These are phyloP conservation scores for Murina feae DNA, from an alignment of 2,113 vertebrate species.

Conservation along the genomic window DNA sequence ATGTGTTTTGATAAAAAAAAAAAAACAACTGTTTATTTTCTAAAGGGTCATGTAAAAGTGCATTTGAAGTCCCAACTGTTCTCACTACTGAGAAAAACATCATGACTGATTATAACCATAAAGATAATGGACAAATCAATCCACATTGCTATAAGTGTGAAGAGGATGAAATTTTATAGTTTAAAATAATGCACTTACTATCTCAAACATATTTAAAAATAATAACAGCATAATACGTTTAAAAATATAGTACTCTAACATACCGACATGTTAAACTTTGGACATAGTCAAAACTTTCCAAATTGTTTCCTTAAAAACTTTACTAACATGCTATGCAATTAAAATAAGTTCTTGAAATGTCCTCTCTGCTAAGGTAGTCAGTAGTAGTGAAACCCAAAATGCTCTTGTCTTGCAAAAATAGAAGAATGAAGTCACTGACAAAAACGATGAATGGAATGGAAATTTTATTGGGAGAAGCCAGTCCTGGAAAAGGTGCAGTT, in stretches of 20 bases:
- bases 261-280: background rate
- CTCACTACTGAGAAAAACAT: background rate
- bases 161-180: background rate
- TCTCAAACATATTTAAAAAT: background rate
- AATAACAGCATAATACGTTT: background rate
- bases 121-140: background rate
- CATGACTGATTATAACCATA: background rate
- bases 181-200: background rate
- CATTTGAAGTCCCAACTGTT: background rate
- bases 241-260: background rate
- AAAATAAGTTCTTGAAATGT: background rate
- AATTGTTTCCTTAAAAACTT: background rate
- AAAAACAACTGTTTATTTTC: background rate
- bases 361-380: background rate
- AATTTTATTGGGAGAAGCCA: too few relatives aligned
- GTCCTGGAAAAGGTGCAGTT: too few relatives aligned
- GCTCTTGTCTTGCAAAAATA: too few relatives aligned
- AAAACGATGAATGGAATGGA: too few relatives aligned
- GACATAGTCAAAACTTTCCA: background rate
- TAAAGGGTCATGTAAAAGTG: background rate
- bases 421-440: too few relatives aligned
- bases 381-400: too few relatives aligned
- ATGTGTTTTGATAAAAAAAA: background rate
- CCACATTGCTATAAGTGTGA: background rate
- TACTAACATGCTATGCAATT: background rate